Evolutionary conservation across 2,113 vertebrate species (phyloP), one percentile per base, ranked within the genome.

Genomic region (Channa maculata): DNA sequence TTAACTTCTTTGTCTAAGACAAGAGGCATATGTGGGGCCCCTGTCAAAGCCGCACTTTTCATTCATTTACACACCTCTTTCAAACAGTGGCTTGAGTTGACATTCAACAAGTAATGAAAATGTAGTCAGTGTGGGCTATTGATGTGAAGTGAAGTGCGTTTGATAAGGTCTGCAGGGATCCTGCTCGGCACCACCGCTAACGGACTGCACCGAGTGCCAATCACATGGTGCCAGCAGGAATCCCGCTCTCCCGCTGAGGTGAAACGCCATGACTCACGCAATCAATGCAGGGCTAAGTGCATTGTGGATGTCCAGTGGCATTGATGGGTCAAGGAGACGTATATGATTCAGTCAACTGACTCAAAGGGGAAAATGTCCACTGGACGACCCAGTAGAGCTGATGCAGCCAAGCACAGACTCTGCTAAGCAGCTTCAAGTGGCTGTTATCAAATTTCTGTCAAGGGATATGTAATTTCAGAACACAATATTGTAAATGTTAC

Each of bases 151-250:
- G 71, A 59, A 73, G 69, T 68, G 79, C 64, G 63, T 70, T 71
- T 77, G 75, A 77, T 57, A 58, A 46, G 45, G 43, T 63, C 73
- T 55, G 66, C 59, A 37, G 69, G 81, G 44, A 50, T 69, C n/a
- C 59, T 43, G 52, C 53, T 71, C 55, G 6, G 41, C 13, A 33
- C 39, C 14, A 48, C 12, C 68, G 15, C 55, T 14, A 65, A n/a
- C 37, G 1, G 68, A 80, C 54, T 62, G 45, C 59, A 9, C 59
- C 49, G 62, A 71, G 73, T 8, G 2, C 54, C 79, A 89, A 85
- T 86, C 81, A 85, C 65, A 76, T 6, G 39, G 44, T 68, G 50
- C 74, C 64, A 50, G 70, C 64, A 38, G 70, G 69, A 66, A 5
- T 46, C 50, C 45, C 39, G 37, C 41, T 38, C 43, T 14, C 53